Conservation (phyloP, 2,888 invertebrate species). For the Orchesella flavescens region DNA sequence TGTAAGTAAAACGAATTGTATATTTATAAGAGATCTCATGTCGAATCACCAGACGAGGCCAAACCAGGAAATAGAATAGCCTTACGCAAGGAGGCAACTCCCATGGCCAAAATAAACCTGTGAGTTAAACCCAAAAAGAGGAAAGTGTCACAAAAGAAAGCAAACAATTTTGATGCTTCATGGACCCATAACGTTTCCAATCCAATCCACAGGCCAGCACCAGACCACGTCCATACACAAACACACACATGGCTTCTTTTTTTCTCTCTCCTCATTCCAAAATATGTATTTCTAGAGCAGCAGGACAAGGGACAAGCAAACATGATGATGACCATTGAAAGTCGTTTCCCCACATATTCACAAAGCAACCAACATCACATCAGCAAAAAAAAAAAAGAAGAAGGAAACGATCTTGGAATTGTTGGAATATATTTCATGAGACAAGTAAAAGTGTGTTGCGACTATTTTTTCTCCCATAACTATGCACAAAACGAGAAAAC, state of each 20-base stretch:
- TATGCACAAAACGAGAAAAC: not conserved
- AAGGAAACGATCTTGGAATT: not conserved
- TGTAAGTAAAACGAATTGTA: not conserved
- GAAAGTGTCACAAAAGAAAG: conserved; percentile 15
- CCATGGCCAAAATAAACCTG: conserved; percentile 38
- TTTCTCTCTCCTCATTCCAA: not conserved
- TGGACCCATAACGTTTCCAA: not conserved
- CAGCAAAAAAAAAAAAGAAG: not conserved
- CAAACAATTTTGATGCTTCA: conserved; percentile 8
- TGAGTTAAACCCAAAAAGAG: conserved; percentile 11
- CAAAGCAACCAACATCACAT: not conserved
- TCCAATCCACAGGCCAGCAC: no score
- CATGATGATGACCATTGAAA: not conserved
- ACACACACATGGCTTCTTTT: no score
- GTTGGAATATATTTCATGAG: conserved; percentile 14
- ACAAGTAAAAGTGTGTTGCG: not conserved
- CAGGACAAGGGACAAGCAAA: not conserved
- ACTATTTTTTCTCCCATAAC: conserved; percentile 6
- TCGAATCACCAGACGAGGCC: not conserved
- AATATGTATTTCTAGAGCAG: not conserved
- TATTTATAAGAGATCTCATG: conserved; percentile 9
- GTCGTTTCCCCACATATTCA: not conserved
- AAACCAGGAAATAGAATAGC: conserved; percentile 11
- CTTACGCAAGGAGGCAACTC: conserved; percentile 16
- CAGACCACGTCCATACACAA: no score